Conservation (phyloP, 1,140 invertebrate genomes). For the Pseudachorutes palmiensis region DNA sequence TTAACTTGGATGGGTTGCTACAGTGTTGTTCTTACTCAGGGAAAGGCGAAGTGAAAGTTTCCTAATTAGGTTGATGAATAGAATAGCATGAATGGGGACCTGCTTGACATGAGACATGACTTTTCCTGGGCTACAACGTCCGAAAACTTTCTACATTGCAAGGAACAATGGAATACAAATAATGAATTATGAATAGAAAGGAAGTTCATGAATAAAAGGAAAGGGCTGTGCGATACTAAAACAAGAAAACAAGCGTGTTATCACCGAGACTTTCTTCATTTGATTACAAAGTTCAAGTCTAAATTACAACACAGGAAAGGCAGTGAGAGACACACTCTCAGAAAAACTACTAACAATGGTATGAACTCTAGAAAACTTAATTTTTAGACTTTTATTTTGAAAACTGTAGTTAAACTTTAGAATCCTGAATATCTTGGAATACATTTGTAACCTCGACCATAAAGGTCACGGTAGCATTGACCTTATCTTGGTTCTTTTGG, state of each 20-base stretch:
- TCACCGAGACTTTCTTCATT: no score
- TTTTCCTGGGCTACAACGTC: not conserved
- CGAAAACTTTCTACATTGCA: not conserved
- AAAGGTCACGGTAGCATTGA: not conserved
- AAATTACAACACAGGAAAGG: no score
- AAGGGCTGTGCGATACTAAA: no score
- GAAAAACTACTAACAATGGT: no score
- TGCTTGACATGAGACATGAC: not conserved
- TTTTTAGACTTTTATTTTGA: no score
- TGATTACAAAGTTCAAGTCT: no score
- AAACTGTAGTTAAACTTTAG: no score
- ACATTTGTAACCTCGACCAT: not conserved
- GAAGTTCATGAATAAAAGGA: no score
- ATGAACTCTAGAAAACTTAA: no score
- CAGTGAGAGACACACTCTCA: no score
- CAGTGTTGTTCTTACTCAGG: not conserved
- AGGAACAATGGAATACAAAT: not conserved
- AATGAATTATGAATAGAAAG: not conserved
- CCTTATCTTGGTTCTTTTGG: not conserved
- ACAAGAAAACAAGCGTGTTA: no score
- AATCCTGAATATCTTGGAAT: not conserved
- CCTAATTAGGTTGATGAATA: constrained; percentile 6
- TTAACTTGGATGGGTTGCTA: not conserved
- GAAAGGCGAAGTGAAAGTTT: not conserved
- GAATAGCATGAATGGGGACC: not conserved